phyloP scores from a whole-genome alignment of 2,888 invertebrate genomes.

The Erpobdella octoculata region DNA sequence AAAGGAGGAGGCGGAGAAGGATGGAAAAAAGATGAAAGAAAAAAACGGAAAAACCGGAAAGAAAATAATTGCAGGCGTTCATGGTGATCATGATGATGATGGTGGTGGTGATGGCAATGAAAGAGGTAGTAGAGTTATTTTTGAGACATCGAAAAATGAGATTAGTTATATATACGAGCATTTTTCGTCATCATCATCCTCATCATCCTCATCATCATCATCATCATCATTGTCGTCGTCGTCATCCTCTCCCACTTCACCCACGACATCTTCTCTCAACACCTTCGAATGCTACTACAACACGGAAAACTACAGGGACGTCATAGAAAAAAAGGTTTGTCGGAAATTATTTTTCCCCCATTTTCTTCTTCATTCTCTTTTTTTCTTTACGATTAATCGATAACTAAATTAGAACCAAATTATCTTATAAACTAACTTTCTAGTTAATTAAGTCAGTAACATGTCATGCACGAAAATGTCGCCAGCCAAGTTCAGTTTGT shows the following conservation, averaged over 20 bases:
- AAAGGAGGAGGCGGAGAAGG: neutral
- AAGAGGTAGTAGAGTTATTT: neutral
- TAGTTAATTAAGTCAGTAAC: too few relatives aligned
- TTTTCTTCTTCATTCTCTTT: too few relatives aligned
- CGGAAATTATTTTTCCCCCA: too few relatives aligned
- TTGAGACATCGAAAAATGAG: neutral
- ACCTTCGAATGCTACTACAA: constrained; percentile 5
- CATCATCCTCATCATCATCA: constrained; percentile 7
- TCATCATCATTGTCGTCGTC: constrained; percentile 22
- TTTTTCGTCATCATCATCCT: neutral
- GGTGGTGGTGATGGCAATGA: neutral
- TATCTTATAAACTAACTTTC: too few relatives aligned
- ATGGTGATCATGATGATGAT: constrained; percentile 6
- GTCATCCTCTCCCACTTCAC: constrained; percentile 1
- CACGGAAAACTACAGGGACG: neutral
- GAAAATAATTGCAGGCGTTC: neutral
- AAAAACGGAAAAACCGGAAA: neutral
- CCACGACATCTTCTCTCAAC: neutral
- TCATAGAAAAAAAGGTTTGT: neutral
- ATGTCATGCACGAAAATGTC: too few relatives aligned
- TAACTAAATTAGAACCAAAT: too few relatives aligned
- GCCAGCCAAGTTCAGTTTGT: too few relatives aligned
- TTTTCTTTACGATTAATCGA: too few relatives aligned
- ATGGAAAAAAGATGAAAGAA: neutral
- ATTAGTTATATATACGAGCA: neutral